phyloP scores from a whole-genome alignment of 1,140 invertebrate genomes.

The Drosophila sechellia region DNA sequence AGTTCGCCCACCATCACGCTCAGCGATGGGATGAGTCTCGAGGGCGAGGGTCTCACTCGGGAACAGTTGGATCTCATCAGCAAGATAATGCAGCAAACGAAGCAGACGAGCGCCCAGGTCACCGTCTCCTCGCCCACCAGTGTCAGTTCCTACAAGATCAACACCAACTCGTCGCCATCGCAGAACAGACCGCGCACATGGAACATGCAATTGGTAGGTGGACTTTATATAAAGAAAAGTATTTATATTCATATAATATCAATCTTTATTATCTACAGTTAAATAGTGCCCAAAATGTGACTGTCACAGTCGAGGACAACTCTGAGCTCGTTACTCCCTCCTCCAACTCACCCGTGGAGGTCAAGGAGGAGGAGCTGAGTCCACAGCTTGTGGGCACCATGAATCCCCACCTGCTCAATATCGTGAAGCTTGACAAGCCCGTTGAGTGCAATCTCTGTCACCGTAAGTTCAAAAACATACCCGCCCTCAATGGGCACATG shows the following conservation, averaged over 20 bases:
- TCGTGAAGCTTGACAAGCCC: slow-evolving; percentile 89
- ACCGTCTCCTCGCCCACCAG: slow-evolving; percentile 83
- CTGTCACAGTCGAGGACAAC: slow-evolving; percentile 74
- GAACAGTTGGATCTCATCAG: slow-evolving; percentile 91
- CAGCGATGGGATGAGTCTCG: slow-evolving; percentile 85
- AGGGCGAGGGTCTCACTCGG: slow-evolving; percentile 88
- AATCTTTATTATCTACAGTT: slow-evolving; percentile 36
- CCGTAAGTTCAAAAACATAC: slow-evolving; percentile 97
- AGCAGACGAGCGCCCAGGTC: slow-evolving; percentile 85
- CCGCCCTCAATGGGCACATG: slow-evolving; percentile 98
- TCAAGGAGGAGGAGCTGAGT: slow-evolving; percentile 77
- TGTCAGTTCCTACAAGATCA: slow-evolving; percentile 84
- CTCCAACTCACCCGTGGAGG: slow-evolving; percentile 60
- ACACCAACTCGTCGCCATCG: slow-evolving; percentile 57
- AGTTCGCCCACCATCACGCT: slow-evolving; percentile 79
- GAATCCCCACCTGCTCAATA: slow-evolving; percentile 84
- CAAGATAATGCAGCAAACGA: slow-evolving; percentile 91
- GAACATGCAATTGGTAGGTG: slow-evolving; percentile 85
- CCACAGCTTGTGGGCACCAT: slow-evolving; percentile 83
- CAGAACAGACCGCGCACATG: slow-evolving; percentile 82
- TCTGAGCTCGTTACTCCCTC: slow-evolving; percentile 64
- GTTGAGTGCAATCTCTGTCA: slow-evolving; percentile 97
- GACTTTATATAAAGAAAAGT: background rate
- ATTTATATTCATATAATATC: background rate
- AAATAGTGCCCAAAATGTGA: slow-evolving; percentile 76